Conservation (phyloP, 1,140 invertebrate species). For the Rhagoletis zephyria region DNA sequence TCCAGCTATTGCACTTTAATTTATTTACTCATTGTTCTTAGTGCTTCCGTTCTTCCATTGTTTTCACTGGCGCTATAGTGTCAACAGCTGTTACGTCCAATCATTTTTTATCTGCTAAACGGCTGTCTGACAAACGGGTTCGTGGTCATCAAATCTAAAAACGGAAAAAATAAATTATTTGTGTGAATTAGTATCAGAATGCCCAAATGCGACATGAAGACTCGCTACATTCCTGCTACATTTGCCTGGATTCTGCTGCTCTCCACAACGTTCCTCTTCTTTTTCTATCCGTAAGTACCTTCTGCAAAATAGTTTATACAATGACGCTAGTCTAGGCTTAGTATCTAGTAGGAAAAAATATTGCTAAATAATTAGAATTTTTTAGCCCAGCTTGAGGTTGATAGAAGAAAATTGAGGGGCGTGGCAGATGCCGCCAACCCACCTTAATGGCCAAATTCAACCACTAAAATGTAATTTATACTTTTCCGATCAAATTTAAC, state of each 20-base stretch:
- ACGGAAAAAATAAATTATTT: neutral
- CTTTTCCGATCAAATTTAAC: too few relatives aligned
- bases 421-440: too few relatives aligned
- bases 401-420: too few relatives aligned
- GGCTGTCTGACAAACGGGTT: neutral
- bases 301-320: too few relatives aligned
- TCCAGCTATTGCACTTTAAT: neutral
- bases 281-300: conserved; percentile 94
- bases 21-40: neutral
- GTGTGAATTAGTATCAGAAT: conserved; percentile 76
- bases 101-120: neutral
- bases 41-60: conserved; percentile 23
- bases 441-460: too few relatives aligned
- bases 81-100: conserved; percentile 37
- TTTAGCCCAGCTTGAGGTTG: too few relatives aligned
- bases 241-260: conserved; percentile 95
- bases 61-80: neutral
- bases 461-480: too few relatives aligned
- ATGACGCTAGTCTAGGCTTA: too few relatives aligned
- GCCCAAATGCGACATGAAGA: conserved; percentile 93
- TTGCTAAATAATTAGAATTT: too few relatives aligned
- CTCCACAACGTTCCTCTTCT: conserved; percentile 92
- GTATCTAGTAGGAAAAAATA: too few relatives aligned
- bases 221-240: conserved; percentile 94
- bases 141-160: neutral